Evolutionary conservation across 2,113 vertebrate species (phyloP).

Genomic region (Entelurus aequoreus): DNA sequence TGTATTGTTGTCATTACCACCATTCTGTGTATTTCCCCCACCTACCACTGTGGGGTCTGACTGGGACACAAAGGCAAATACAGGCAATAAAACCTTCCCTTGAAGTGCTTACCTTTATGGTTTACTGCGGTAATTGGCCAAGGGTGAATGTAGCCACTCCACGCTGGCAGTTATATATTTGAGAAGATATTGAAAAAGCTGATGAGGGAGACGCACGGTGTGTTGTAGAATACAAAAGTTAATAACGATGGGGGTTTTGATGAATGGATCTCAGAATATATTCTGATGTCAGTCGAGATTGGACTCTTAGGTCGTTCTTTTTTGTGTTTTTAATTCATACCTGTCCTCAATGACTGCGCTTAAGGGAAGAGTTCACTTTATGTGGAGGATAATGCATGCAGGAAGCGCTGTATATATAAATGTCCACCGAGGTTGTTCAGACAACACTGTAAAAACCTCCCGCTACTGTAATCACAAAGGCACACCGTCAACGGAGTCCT

Average conservation of each 20-base stretch:
- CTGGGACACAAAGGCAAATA: constrained; percentile 62
- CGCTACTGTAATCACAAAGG: constrained; percentile 39
- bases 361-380: constrained; percentile 56
- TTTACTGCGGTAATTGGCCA: constrained; percentile 69
- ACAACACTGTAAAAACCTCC: constrained; percentile 26
- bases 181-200: constrained; percentile 74
- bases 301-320: constrained; percentile 57
- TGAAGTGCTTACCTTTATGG: constrained; percentile 61
- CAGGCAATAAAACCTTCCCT: constrained; percentile 49
- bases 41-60: constrained; percentile 36
- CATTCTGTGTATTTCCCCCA: constrained; percentile 47
- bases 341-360: constrained; percentile 64
- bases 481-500: constrained; percentile 48
- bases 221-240: constrained; percentile 74
- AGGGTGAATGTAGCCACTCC: constrained; percentile 59
- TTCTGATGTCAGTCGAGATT: constrained; percentile 74
- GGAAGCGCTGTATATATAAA: constrained; percentile 32
- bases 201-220: constrained; percentile 72
- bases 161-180: constrained; percentile 69
- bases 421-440: constrained; percentile 38
- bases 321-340: constrained; percentile 67
- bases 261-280: constrained; percentile 72
- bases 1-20: constrained; percentile 58
- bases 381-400: constrained; percentile 55
- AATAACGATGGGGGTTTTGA: constrained; percentile 76